Conservation (phyloP, 2,113 vertebrate genomes). For the Brevimyrus niger region DNA sequence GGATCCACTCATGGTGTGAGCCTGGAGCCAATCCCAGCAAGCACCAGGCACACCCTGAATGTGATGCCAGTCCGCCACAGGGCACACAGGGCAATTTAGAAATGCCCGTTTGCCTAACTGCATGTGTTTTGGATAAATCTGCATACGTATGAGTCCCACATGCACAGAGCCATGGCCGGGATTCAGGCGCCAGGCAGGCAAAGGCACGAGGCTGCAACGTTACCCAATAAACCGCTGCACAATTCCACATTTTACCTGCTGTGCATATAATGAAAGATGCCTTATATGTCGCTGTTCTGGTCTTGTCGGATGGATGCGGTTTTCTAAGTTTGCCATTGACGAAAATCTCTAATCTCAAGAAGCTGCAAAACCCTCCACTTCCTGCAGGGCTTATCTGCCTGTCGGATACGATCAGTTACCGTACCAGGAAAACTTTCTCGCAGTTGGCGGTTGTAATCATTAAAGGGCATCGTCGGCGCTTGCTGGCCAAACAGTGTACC, state of each 20-base stretch:
- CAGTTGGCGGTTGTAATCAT: slow-evolving; percentile 32
- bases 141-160: not conserved
- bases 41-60: not conserved
- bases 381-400: slow-evolving; percentile 48
- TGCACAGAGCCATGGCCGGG: not conserved
- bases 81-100: not conserved
- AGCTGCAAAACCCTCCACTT: slow-evolving; percentile 48
- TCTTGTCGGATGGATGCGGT: not conserved
- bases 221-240: not conserved
- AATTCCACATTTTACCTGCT: not conserved
- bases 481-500: slow-evolving; percentile 26
- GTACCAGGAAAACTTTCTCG: slow-evolving; percentile 49
- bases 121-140: not conserved
- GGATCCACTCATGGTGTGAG: not conserved
- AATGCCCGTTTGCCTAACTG: not conserved
- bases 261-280: not conserved
- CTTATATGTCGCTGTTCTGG: not conserved
- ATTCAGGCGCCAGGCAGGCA: not conserved
- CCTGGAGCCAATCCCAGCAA: not conserved
- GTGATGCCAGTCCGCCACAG: not conserved
- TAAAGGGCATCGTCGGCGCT: slow-evolving; percentile 47
- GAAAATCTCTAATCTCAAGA: slow-evolving; percentile 23
- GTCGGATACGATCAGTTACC: slow-evolving; percentile 50
- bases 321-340: not conserved
- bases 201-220: not conserved